Conservation (phyloP, 2,888 invertebrate genomes). For the Axea sp. region DNA sequence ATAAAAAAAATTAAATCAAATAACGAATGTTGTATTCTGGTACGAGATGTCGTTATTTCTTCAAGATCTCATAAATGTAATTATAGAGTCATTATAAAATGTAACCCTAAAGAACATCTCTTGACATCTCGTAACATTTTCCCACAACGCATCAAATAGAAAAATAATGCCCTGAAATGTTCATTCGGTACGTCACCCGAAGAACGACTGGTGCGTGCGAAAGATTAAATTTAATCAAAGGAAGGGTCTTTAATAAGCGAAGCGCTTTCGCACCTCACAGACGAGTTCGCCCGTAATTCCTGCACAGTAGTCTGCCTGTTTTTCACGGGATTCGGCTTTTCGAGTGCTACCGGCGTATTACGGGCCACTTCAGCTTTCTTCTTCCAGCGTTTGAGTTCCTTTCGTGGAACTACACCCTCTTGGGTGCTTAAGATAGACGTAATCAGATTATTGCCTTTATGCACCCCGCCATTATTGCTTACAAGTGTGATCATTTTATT, state of each 20-base stretch:
- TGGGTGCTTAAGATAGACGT: conserved; percentile 74
- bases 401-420: conserved; percentile 72
- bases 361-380: conserved; percentile 63
- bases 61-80: too few species aligned
- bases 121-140: conserved; percentile 3
- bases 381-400: conserved; percentile 54
- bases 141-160: conserved; percentile 6
- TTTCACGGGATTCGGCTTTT: conserved; percentile 72
- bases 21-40: too few species aligned
- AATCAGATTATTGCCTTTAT: conserved; percentile 72
- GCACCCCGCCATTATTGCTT: conserved; percentile 18
- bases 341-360: conserved; percentile 67
- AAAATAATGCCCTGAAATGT: conserved; percentile 13
- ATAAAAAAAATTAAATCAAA: too few species aligned
- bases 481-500: conserved; percentile 26
- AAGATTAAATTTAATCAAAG: conserved; percentile 65
- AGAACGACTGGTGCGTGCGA: conserved; percentile 50
- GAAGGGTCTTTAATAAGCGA: conserved; percentile 68
- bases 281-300: conserved; percentile 54
- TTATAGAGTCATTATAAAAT: too few species aligned
- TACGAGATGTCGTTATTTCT: too few species aligned
- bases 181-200: conserved; percentile 30
- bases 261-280: conserved; percentile 67
- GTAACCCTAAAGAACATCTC: not conserved
- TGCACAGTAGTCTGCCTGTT: conserved; percentile 46